phyloP scores from a whole-genome alignment of 35 echinoderm and acorn worm species.

The Lytechinus pictus region DNA sequence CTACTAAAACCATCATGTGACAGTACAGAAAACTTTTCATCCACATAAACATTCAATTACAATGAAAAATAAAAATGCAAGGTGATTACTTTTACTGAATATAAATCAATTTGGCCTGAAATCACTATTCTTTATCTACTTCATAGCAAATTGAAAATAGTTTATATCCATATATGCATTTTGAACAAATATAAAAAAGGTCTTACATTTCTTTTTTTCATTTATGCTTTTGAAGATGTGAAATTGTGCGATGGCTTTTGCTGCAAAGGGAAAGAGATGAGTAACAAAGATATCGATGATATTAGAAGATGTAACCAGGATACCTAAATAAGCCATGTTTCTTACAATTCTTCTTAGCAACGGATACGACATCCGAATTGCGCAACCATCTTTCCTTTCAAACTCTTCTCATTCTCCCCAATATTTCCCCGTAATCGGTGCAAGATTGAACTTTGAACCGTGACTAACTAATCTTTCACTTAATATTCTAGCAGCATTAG shows the following conservation, averaged over 20 bases:
- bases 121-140: too few relatives aligned
- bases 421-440: not conserved
- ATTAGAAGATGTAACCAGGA: not conserved
- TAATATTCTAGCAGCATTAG: not conserved
- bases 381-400: not conserved
- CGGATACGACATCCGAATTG: not conserved
- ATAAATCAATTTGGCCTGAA: too few relatives aligned
- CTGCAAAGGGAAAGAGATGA: not conserved
- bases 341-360: conserved; percentile 1
- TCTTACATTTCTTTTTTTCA: too few relatives aligned
- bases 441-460: not conserved
- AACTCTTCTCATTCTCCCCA: not conserved
- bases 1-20: too few relatives aligned
- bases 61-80: too few relatives aligned
- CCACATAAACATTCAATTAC: too few relatives aligned
- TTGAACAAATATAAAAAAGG: too few relatives aligned
- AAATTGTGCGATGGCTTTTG: not conserved
- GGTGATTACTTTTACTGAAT: too few relatives aligned
- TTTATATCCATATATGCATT: too few relatives aligned
- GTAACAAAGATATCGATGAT: not conserved
- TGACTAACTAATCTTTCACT: conserved; percentile 18
- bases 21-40: too few relatives aligned
- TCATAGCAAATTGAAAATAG: too few relatives aligned
- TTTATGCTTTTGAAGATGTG: not conserved
- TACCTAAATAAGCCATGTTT: conserved; percentile 2